phyloP scores from a whole-genome alignment of 2,797 vertebrate genomes.

The Pangasius larnaudii region DNA sequence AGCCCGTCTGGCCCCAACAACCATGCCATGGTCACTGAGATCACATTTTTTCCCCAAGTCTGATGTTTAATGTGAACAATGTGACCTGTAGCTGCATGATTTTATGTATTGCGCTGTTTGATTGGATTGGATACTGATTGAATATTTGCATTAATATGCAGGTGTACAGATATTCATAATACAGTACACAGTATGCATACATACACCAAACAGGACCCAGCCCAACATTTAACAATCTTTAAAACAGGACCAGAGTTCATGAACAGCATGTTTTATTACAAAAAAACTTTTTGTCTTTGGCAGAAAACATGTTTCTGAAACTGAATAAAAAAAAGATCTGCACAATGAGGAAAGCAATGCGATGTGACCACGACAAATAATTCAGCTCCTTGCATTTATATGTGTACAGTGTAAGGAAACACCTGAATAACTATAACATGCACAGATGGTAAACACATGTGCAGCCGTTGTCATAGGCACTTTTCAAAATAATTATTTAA shows the following conservation, averaged over 20 bases:
- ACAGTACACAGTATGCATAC: not conserved
- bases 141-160: not conserved
- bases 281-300: not conserved
- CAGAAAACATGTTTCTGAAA: not conserved
- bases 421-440: slow-evolving; percentile 31
- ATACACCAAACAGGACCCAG: not conserved
- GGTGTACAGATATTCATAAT: not conserved
- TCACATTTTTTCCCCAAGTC: not conserved
- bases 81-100: not conserved
- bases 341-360: not conserved
- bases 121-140: not conserved
- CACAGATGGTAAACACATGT: slow-evolving; percentile 43
- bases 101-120: not conserved
- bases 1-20: not conserved
- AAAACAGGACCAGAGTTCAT: slow-evolving; percentile 8
- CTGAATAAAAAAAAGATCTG: not conserved
- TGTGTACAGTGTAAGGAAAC: slow-evolving; percentile 20
- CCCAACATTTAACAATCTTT: not conserved
- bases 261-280: slow-evolving; percentile 25
- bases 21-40: not conserved
- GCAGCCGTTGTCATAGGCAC: slow-evolving; percentile 33
- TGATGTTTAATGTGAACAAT: not conserved
- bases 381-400: slow-evolving; percentile 2
- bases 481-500: slow-evolving; percentile 16
- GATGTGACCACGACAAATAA: slow-evolving; percentile 17